Conservation (phyloP, 1,140 invertebrate genomes). For the Adoxophyes honmai region DNA sequence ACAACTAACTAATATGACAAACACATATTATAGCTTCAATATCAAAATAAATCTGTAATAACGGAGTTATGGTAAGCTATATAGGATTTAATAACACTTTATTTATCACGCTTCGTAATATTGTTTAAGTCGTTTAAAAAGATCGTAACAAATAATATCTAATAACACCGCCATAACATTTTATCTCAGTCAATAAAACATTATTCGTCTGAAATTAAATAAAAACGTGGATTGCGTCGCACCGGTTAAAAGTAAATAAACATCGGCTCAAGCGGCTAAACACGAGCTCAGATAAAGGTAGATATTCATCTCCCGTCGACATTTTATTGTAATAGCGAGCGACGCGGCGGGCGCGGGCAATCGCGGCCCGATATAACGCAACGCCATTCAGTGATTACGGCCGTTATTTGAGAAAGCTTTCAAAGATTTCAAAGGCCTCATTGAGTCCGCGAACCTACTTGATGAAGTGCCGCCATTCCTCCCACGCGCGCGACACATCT, state of each 20-base stretch:
- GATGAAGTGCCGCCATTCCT: conserved; percentile 1
- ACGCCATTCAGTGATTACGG: conserved; percentile 17
- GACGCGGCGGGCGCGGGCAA: neutral
- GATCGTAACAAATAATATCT: too few relatives aligned
- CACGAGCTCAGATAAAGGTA: neutral
- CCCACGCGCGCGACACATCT: neutral
- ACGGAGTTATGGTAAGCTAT: too few relatives aligned
- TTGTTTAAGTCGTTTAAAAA: too few relatives aligned
- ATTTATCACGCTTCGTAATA: too few relatives aligned
- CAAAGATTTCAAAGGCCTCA: conserved; percentile 17
- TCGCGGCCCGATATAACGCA: neutral
- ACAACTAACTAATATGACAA: too few relatives aligned
- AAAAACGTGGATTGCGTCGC: neutral
- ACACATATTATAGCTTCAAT: too few relatives aligned
- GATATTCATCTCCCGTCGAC: neutral
- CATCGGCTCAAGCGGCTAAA: neutral
- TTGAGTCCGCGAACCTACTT: conserved; percentile 8
- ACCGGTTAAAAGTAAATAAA: neutral
- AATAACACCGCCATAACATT: neutral
- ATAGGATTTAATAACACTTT: too few relatives aligned
- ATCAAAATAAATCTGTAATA: too few relatives aligned
- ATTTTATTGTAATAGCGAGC: neutral
- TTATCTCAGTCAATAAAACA: neutral
- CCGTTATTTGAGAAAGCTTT: conserved; percentile 19
- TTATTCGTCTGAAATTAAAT: neutral